Base-by-base conservation (phyloP, 2,797 vertebrate species). In the Salarias fasciatus region DNA sequence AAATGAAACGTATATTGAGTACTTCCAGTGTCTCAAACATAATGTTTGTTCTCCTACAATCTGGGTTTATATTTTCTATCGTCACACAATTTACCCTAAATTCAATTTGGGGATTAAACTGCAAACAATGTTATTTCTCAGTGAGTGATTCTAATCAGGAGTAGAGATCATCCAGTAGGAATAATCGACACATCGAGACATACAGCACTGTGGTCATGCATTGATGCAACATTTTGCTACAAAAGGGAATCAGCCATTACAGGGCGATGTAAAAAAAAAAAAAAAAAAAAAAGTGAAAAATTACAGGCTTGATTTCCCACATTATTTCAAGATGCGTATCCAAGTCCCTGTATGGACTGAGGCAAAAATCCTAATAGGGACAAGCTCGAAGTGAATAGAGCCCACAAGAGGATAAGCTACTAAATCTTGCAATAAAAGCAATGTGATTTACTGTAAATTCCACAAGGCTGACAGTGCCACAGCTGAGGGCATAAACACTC, bases 381-480 rank as follows among this genome's bases (percentile, higher is more conserved):
- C 95, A 95, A 95, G 94, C 95, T 97, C 95, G 93, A 94, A 97
- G 96, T 96, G 97, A 97, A 97, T 96, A 94, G 95, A 95, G 93
- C 95, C 95, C 95, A 94, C 93, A 93, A 94, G 96, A 96, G 97
- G 95, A 98, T 97, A 96, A 97, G 95, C 95, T 96, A 96, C 95
- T 98, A 98, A 98, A 98, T 99, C 97, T 97, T 94, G 95, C 96
- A 98, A 98, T 99, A 98, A 99, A 99, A 98, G 96, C 96, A 95
- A 95, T 96, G 95, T 99, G 97, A 99, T 99, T 99, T 99, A 98
- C 97, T 98, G 96, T 97, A 96, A 98, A 98, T 97, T 98, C 95
- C 95, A 95, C 93, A 94, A 95, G 95, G 96, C 95, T 98, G 96
- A 96, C 96, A 96, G 95, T 93, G 94, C 93, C 95, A 95, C 94